Conservation (phyloP, 2,113 vertebrate genomes). For the Xenopus laevis region DNA sequence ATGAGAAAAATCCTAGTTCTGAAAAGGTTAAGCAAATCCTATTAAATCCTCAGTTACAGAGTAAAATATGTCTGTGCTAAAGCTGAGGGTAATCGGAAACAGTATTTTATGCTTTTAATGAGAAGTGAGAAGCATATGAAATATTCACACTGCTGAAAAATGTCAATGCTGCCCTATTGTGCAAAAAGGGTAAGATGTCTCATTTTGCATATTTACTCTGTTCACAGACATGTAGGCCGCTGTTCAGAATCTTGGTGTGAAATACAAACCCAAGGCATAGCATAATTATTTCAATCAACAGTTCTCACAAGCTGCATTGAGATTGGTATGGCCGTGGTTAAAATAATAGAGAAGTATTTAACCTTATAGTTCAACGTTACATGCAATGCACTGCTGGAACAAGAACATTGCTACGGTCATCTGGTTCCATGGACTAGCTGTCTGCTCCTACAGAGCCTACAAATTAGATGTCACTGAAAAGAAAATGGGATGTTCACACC, state of each 20-base stretch:
- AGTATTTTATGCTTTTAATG: background rate
- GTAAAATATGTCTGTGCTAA: background rate
- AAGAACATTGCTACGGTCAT: too few species aligned
- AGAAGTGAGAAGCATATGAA: background rate
- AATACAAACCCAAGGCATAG: background rate
- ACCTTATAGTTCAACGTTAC: too few species aligned
- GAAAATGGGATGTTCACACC: too few species aligned
- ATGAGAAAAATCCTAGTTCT: background rate
- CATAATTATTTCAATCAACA: too few species aligned
- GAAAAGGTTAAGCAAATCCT: background rate
- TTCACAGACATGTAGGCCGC: background rate
- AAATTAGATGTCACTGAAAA: too few species aligned
- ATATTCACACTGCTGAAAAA: background rate
- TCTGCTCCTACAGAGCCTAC: too few species aligned
- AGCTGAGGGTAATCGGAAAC: slow-evolving; percentile 1
- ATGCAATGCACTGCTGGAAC: too few species aligned
- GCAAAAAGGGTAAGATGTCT: background rate
- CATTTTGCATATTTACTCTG: background rate
- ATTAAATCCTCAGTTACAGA: background rate
- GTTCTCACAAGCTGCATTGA: too few species aligned
- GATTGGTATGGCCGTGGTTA: too few species aligned
- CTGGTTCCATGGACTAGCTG: too few species aligned
- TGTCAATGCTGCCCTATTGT: background rate
- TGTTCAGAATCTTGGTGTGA: background rate
- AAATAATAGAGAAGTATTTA: too few species aligned